These are phyloP conservation scores for Siphlonurus alternatus DNA, from an alignment of 2,888 invertebrate species.

Conservation along the genomic window DNA sequence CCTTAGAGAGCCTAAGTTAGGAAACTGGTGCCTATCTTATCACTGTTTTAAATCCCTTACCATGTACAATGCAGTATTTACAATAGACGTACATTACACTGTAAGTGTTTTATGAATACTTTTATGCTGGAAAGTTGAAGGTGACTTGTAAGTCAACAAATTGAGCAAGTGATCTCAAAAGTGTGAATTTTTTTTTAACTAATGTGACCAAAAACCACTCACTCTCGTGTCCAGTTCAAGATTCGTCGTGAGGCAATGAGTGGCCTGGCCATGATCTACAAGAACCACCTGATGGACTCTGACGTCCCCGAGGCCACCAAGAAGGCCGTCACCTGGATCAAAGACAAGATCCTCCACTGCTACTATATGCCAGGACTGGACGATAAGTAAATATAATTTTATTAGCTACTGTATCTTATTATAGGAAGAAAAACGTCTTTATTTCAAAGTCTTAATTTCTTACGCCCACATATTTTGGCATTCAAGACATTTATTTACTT, in stretches of 20 bases:
- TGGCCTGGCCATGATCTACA: conserved; percentile 85
- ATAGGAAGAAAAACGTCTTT: no score
- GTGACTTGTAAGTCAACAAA: no score
- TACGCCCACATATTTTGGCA: no score
- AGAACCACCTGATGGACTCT: conserved; percentile 68
- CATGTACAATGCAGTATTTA: neutral
- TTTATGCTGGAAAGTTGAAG: no score
- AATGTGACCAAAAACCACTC: no score
- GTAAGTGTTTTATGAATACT: no score
- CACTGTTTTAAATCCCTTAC: neutral
- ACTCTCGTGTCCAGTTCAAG: conserved; percentile 56
- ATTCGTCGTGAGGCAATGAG: conserved; percentile 92
- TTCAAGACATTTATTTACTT: no score
- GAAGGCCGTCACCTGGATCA: conserved; percentile 88
- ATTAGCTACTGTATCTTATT: neutral
- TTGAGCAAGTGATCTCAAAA: no score
- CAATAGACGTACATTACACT: no score
- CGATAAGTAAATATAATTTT: conserved; percentile 41
- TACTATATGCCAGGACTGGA: conserved; percentile 67
- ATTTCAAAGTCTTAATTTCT: no score
- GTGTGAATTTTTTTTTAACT: no score
- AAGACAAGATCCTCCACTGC: conserved; percentile 90
- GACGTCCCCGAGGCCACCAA: conserved; percentile 70
- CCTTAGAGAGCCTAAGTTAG: neutral
- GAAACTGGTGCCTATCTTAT: neutral